Base-by-base conservation (phyloP, 2,797 vertebrate genomes). In the Hoplostethus atlanticus region DNA sequence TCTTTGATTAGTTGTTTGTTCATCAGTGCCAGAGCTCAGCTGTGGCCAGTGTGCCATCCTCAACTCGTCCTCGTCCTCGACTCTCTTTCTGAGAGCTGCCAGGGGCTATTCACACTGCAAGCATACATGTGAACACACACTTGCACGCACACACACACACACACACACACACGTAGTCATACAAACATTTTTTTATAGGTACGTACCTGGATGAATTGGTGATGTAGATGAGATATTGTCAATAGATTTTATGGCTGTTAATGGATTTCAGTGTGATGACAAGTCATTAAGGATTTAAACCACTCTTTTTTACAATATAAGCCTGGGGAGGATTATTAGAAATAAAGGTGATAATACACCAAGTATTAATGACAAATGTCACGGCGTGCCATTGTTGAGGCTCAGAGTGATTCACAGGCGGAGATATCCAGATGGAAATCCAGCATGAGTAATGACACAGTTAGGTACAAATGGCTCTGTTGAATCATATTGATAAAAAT, bases 21-120 rank as follows among this genome's bases (percentile, higher is more conserved):
- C 76, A 84, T 91, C 88, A 92, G 84, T 74, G 77, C 58, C 70
- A 57, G 70, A 88, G 82, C 85, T 87, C 91, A 92, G 87, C 91
- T 93, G 91, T 58, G 80, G 81, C 84, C 73, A 57, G 31, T 36
- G 66, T 57, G 77, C 55, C 34, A 10, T 76, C 81, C 69, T 74
- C 75, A 51, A 80, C 69, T 66, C 84, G n/a, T n/a, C n/a, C 62
- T 68, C 28, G 12, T 74, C 70, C 38, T 46, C 15, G 9, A 57
- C 51, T 80, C 64, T 11, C 52, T 68, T 60, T 74, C 79, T 71
- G 70, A 73, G 72, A 75, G 73, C 74, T 44, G 73, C 89, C 84
- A 51, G 70, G 65, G 75, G 89, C 81, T 16, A 55, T 76, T 79
- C 72, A 47, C 4, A 73, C 79, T 34, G 68, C 57, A 76, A 72